Conservation (phyloP, 2,797 vertebrate genomes). For the Pangasius sanitwongsei region DNA sequence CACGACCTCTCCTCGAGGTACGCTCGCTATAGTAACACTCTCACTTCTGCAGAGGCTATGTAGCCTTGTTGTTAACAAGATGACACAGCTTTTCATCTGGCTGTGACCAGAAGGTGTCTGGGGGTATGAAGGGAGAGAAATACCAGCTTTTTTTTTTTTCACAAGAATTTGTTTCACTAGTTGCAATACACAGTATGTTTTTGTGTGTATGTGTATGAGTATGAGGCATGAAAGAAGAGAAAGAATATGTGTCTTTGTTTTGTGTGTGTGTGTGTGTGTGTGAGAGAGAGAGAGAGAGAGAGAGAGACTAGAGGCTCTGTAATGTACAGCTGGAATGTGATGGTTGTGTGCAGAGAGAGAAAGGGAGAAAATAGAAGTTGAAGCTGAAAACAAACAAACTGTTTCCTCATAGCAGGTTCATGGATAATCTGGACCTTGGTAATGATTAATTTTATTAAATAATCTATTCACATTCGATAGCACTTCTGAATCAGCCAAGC, state of each 20-base stretch:
- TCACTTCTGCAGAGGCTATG: not conserved
- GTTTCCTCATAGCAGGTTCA: not conserved
- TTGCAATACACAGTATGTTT: not conserved
- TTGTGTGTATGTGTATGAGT: not conserved
- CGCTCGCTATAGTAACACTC: slow-evolving; percentile 41
- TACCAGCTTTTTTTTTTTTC: too few species aligned
- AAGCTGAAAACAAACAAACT: not conserved
- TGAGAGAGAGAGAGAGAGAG: not conserved
- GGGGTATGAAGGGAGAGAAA: not conserved
- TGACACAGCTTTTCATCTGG: not conserved
- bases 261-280: slow-evolving; percentile 4
- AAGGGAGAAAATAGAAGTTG: not conserved
- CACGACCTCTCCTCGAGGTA: slow-evolving; percentile 91
- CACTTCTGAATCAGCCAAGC: slow-evolving; percentile 14
- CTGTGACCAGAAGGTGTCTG: not conserved
- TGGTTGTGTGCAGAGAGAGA: slow-evolving; percentile 50
- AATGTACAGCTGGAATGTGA: slow-evolving; percentile 65
- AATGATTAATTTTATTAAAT: not conserved
- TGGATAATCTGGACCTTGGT: not conserved
- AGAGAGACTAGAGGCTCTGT: not conserved
- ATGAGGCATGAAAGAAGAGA: not conserved
- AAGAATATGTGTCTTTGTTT: slow-evolving; percentile 7
- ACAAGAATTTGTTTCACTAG: not conserved
- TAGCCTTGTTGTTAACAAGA: not conserved
- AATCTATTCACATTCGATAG: not conserved